Evolutionary conservation across 2,888 invertebrate species (phyloP), one percentile per base, ranked within the genome.

Genomic region (Andrena hattorfiana): DNA sequence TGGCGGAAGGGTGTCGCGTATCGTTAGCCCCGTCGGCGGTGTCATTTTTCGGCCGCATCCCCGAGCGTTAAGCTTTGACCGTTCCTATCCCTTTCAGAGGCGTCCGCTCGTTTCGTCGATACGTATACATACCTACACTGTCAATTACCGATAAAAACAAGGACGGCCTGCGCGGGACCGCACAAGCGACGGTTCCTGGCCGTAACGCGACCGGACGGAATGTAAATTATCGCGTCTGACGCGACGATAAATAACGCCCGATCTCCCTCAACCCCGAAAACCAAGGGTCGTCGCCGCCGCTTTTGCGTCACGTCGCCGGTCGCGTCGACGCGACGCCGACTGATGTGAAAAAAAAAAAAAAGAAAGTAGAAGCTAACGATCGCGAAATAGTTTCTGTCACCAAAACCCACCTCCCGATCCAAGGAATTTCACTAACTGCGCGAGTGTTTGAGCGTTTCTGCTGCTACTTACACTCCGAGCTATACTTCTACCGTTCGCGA

Each of bases 141-240:
- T 89, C 88, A 90, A 90, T 91, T 90, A 91, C 85, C 86, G 88
- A 89, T 86, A 89, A 90, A 89, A 90, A 81, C 86, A 87, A 82
- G 86, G 85, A 85, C 72, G 56, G 76, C 23, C 56, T 26, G 67
- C 62, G 72, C 69, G 32, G 66, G 54, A 35, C 30, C 63, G 67
- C 20, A 51, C 78, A 49, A 56, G 49, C 76, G 85, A 83, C 70
- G 64, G 80, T 30, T 71, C 76, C 0, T 73, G 56, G 59, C 54
- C 59, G 77, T 60, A 54, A 77, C 67, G 81, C 70, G 64, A 63
- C 13, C 75, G 68, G 76, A 74, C 78, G 77, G 78, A 84, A 86
- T 83, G 84, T 85, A 87, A 85, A 87, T 87, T 87, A 87, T 85
- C 82, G 76, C 79, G 85, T 80, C 82, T 80, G 77, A 69, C 59